These are phyloP conservation scores for Pentamera pediparva DNA, from an alignment of 53 echinoderm and acorn worm species.

Conservation along the genomic window DNA sequence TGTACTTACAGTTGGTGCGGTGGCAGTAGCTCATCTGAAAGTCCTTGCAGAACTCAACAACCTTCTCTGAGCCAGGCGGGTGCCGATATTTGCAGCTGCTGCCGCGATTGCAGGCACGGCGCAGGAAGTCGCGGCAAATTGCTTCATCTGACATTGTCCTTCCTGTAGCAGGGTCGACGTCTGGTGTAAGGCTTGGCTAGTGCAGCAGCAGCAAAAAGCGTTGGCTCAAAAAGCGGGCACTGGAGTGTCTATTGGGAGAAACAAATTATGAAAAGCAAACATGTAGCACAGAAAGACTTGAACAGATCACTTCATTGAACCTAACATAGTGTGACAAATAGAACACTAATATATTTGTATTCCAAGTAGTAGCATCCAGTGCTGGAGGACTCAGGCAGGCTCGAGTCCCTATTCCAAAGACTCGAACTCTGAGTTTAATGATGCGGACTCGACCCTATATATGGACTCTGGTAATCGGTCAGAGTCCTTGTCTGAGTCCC, in stretches of 20 bases:
- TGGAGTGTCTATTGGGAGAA: background rate
- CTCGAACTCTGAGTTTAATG: background rate
- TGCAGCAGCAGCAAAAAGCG: background rate
- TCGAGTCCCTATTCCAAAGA: too few species aligned
- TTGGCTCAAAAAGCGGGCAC: too few species aligned
- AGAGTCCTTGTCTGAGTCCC: too few species aligned
- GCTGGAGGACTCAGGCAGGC: too few species aligned
- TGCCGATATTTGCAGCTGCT: slow-evolving; percentile 87
- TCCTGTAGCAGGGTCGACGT: slow-evolving; percentile 1
- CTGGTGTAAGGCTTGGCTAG: background rate
- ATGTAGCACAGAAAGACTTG: too few species aligned
- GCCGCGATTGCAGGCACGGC: slow-evolving; percentile 86
- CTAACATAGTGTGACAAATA: too few species aligned
- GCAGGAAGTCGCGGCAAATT: slow-evolving; percentile 88
- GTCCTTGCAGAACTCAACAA: slow-evolving; percentile 77
- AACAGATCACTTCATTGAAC: too few species aligned
- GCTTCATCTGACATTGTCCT: slow-evolving; percentile 23
- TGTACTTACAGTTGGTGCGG: slow-evolving; percentile 73
- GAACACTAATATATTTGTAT: too few species aligned
- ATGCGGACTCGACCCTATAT: background rate
- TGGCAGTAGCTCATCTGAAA: slow-evolving; percentile 82
- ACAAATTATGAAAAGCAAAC: background rate
- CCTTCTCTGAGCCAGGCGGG: slow-evolving; percentile 48
- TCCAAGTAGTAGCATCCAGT: too few species aligned
- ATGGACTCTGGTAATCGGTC: too few species aligned